A percentile compares a stretch with the other conserved stretches of the same genome.
Conservation (phyloP, 2,113 vertebrate species). For the Ariopsis seemanni region DNA sequence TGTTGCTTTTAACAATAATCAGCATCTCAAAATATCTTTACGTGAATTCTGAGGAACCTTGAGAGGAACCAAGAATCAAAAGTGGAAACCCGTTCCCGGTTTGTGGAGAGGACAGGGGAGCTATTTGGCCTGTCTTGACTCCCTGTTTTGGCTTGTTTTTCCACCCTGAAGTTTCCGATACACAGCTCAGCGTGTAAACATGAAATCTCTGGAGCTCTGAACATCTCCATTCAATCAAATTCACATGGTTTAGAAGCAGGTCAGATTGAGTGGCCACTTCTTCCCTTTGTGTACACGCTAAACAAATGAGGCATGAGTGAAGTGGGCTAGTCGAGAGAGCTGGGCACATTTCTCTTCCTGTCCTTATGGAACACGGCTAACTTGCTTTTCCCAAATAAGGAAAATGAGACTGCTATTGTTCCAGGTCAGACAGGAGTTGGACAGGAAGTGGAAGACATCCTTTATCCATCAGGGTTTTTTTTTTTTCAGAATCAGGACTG, state of each 20-base stretch:
- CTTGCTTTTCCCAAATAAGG: constrained; percentile 22
- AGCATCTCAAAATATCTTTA: not conserved
- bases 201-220: not conserved
- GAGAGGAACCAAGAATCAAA: not conserved
- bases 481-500: not conserved
- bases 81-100: not conserved
- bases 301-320: not conserved
- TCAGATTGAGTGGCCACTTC: not conserved
- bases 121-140: not conserved
- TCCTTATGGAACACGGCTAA: not conserved
- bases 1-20: not conserved
- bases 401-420: not conserved
- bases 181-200: not conserved
- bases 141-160: not conserved
- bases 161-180: no score
- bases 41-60: not conserved
- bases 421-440: constrained; percentile 18
- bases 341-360: constrained; percentile 20
- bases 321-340: not conserved
- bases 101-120: not conserved
- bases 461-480: not conserved
- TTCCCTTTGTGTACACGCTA: not conserved
- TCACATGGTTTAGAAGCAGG: not conserved
- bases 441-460: constrained; percentile 33
- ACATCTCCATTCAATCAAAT: not conserved